Base-by-base conservation (phyloP, 2,113 vertebrate species). In the Furnarius figulus region DNA sequence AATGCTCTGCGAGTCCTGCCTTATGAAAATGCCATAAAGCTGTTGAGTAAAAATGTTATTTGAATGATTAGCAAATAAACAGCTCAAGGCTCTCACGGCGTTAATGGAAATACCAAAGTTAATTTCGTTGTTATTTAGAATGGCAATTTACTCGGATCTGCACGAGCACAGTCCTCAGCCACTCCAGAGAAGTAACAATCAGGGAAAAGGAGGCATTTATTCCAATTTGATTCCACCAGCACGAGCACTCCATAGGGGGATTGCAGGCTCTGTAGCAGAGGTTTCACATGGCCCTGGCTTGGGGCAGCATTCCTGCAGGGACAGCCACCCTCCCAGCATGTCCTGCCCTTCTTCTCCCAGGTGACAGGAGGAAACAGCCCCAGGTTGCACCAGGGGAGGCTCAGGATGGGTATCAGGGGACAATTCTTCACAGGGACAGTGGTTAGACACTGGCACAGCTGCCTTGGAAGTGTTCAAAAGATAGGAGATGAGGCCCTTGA, bases 41-140 rank as follows among this genome's bases (percentile, higher is more conserved):
- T 50, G 49, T 35, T 42, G 85, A 85, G 67, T 39, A 52, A 89
- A 95, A 94, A n/a, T 0, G 4, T 33, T 77, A 8, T 72, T 85
- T 49, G 71, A 73, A 56, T 59, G 37, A 59, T 80, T 70, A 21
- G 47, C 53, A 92, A 96, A 75, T 33, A 89, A 97, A 84, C 81
- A 78, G 88, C 91, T 95, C 67, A 33, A 76, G 81, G 93, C 75
- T 87, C 50, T 91, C 7, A 2, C 63, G 46, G 0, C 18, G 74
- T 74, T 92, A 68, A 93, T 94, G 4, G 2, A 91, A 95, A 71
- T 56, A 87, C 58, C 76, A 50, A 75, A 91, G 87, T 86, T 89
- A 96, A 97, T 96, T 91, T 59, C 70, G 75, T 91, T 96, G 90
- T 93, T 97, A 56, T 91, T 96, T 89, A 84, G 88, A 71, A 80